A percentile compares a stretch with the other conserved stretches of the same genome.
These are phyloP conservation scores for Anastatus disparis DNA, from an alignment of 1,140 invertebrate genomes.

Conservation along the genomic window DNA sequence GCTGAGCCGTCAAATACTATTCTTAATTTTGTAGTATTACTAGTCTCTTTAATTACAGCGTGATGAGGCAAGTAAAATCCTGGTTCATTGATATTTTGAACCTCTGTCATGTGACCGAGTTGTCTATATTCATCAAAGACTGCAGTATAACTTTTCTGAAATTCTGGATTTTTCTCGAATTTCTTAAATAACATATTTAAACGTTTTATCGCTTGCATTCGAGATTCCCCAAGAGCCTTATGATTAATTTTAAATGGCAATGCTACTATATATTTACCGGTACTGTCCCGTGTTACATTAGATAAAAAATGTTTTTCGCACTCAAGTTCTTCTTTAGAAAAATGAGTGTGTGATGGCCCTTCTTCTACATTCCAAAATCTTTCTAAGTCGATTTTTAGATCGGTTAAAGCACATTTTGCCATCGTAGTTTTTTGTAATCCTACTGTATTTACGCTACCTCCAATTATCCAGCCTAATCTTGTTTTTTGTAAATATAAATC, in stretches of 20 bases:
- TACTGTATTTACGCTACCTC: background rate
- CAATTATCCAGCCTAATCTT: background rate
- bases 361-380: too few species aligned
- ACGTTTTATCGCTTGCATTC: constrained; percentile 34
- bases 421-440: too few species aligned
- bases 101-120: constrained; percentile 55
- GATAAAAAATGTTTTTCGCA: background rate
- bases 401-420: too few species aligned
- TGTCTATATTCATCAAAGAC: too few species aligned
- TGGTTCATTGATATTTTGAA: background rate
- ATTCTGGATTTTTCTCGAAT: constrained; percentile 35
- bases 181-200: constrained; percentile 40
- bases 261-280: background rate
- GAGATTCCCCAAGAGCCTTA: too few species aligned
- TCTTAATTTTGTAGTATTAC: constrained; percentile 30
- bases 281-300: background rate
- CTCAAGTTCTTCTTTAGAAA: background rate
- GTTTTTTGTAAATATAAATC: constrained; percentile 10
- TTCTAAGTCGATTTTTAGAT: too few species aligned
- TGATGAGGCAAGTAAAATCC: constrained; percentile 28
- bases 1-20: constrained; percentile 47
- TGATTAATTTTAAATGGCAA: background rate
- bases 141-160: too few species aligned
- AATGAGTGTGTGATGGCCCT: too few species aligned
- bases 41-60: constrained; percentile 15